Conservation (phyloP, 2,797 vertebrate species). For the Gorsachius magnificus region DNA sequence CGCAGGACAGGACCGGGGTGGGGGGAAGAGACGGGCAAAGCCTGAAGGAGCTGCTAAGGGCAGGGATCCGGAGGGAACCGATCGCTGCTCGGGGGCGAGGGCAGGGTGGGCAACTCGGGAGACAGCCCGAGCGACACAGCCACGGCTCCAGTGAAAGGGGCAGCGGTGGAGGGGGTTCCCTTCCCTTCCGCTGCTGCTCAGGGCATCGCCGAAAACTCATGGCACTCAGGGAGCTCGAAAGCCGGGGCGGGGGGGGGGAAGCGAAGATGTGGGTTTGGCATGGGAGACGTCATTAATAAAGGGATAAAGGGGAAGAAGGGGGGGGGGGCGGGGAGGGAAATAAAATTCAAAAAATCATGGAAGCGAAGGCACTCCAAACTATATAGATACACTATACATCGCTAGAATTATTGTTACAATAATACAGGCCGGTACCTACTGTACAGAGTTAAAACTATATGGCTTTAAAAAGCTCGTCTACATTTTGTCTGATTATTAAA, state of each 20-base stretch:
- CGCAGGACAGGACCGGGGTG: background rate
- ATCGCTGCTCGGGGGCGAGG: slow-evolving; percentile 21
- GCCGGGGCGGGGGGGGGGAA: background rate
- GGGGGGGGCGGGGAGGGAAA: background rate
- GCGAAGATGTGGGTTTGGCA: slow-evolving; percentile 44
- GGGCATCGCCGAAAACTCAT: slow-evolving; percentile 74
- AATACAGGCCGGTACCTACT: slow-evolving; percentile 96
- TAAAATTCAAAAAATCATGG: slow-evolving; percentile 86
- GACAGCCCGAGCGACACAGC: slow-evolving; percentile 53
- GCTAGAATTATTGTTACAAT: slow-evolving; percentile 98
- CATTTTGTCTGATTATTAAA: slow-evolving; percentile 92
- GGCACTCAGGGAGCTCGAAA: slow-evolving; percentile 79
- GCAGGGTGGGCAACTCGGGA: slow-evolving; percentile 8
- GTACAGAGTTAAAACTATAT: slow-evolving; percentile 99
- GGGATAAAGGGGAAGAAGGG: slow-evolving; percentile 12
- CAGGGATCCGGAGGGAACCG: background rate
- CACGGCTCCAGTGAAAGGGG: slow-evolving; percentile 9
- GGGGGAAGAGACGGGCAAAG: slow-evolving; percentile 43
- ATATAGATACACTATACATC: slow-evolving; percentile 99
- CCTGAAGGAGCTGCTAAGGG: background rate
- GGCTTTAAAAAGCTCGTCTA: slow-evolving; percentile 97
- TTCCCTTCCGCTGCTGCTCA: slow-evolving; percentile 47
- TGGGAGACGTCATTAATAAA: slow-evolving; percentile 59
- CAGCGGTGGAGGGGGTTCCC: slow-evolving; percentile 32
- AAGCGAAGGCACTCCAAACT: slow-evolving; percentile 99